Base-by-base conservation (phyloP, 2,113 vertebrate genomes). In the Trichechus manatus region DNA sequence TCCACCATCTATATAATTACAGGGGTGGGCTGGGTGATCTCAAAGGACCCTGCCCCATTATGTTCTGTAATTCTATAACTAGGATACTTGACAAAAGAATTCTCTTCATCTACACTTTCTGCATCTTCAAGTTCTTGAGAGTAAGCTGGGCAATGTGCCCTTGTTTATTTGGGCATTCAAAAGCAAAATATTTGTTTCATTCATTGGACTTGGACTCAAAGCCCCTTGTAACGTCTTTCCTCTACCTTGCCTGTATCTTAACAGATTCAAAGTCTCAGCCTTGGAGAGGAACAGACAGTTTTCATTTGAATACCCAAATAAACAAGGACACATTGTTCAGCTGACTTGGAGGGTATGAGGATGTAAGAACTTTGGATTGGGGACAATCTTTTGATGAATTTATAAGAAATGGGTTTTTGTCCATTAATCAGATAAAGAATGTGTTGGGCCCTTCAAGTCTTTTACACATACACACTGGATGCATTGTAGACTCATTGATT, bases 381-480 rank as follows among this genome's bases (percentile, higher is more conserved):
- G 42, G 83, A 88, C 23, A 80, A 39, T 91, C 74, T 86, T 91
- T 78, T 93, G 44, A 85, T 27, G 96, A 92, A 94, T 86, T 92
- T 84, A 39, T 89, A 87, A 91, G 44, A 95, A 82, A 95, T 95
- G 9, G 33, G 83, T 94, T 88, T 96, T 95, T 90, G 64, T 78
- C 61, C 17, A 87, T 80, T 61, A 17, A 94, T 95, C 20, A 88
- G 50, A 50, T 88, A 91, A 87, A 96, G 42, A 88, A 82, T 74
- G 63, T 63, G 33, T 50, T 3, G n/a, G n/a, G 23, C 29, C 59
- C 56, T 86, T 87, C 63, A 93, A 64, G 53, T 80, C 36, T 6
- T 72, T 79, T 63, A 70, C 56, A 87, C 42, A 42, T 53, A 66
- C 8, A 72, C 61, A 7, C 42, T 83, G 36, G 39, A 79, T 87